Percentiles rank a stretch among this genome's conserved stretches.
phyloP scores from a whole-genome alignment of 2,888 invertebrate species.

The Epicampocera succincta region DNA sequence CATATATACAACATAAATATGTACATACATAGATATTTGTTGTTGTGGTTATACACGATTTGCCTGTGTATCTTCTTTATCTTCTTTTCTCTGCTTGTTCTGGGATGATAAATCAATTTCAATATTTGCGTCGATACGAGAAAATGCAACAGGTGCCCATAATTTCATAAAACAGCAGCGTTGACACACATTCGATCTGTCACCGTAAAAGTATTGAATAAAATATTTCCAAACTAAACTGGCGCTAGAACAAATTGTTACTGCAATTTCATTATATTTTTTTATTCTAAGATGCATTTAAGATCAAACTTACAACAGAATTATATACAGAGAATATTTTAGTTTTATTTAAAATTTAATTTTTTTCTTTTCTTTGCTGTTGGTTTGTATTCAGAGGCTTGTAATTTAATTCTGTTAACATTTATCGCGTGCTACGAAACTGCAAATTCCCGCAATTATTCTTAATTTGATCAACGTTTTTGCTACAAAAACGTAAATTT shows the following conservation, averaged over 20 bases:
- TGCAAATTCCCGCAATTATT: no score
- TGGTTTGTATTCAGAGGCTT: no score
- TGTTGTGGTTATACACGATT: no score
- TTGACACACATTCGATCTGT: conserved; percentile 32
- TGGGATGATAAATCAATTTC: conserved; percentile 55
- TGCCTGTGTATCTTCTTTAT: conserved; percentile 7
- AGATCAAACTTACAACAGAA: neutral
- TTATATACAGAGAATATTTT: no score
- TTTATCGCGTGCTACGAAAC: no score
- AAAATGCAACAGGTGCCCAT: conserved; percentile 51
- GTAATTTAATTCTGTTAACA: no score
- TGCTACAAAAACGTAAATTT: no score
- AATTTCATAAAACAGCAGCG: conserved; percentile 32
- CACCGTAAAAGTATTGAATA: neutral
- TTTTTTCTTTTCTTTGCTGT: no score
- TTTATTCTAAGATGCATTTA: neutral
- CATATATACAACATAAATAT: no score
- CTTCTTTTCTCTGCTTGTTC: neutral
- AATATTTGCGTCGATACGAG: conserved; percentile 39
- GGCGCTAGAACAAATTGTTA: conserved; percentile 38
- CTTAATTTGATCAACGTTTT: no score
- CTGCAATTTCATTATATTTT: neutral
- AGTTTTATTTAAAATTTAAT: no score
- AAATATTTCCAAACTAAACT: conserved; percentile 30
- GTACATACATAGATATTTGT: no score